A percentile compares a stretch with the other conserved stretches of the same genome.
phyloP scores from a whole-genome alignment of 2,888 invertebrate species.

The Elysia crispata region DNA sequence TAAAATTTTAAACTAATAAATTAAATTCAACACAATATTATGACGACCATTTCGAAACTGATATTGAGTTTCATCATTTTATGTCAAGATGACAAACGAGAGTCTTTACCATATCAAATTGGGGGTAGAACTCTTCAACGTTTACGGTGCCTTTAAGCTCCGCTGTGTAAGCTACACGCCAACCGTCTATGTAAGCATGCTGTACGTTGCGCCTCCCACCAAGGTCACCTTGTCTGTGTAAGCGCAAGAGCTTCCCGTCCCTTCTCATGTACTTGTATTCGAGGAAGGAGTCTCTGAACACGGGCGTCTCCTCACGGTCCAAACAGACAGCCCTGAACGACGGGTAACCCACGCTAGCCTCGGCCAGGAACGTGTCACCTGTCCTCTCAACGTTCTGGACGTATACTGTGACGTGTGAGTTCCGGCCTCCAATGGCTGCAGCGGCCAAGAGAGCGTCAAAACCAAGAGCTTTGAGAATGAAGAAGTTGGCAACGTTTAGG shows the following conservation, averaged over 20 bases:
- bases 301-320: slow-evolving; percentile 54
- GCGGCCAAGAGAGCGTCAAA: slow-evolving; percentile 46
- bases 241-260: slow-evolving; percentile 50
- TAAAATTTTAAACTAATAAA: no score
- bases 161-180: slow-evolving; percentile 53
- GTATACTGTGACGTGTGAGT: slow-evolving; percentile 53
- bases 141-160: slow-evolving; percentile 26
- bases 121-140: slow-evolving; percentile 45
- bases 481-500: slow-evolving; percentile 51
- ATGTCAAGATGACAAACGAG: no score
- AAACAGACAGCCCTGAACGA: slow-evolving; percentile 53
- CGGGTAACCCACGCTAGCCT: slow-evolving; percentile 54
- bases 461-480: slow-evolving; percentile 50
- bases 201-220: neutral
- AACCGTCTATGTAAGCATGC: slow-evolving; percentile 47
- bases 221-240: slow-evolving; percentile 54
- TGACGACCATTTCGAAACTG: no score
- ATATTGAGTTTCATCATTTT: no score
- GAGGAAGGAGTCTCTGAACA: slow-evolving; percentile 52
- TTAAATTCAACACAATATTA: no score
- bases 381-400: slow-evolving; percentile 49
- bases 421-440: slow-evolving; percentile 42
- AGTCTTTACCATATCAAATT: slow-evolving; percentile 47
- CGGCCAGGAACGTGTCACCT: slow-evolving; percentile 54
- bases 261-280: slow-evolving; percentile 55